Evolutionary conservation across 2,888 invertebrate genomes (phyloP), one percentile per base, ranked within the genome.

Genomic region (Pristionchus maxplancki): DNA sequence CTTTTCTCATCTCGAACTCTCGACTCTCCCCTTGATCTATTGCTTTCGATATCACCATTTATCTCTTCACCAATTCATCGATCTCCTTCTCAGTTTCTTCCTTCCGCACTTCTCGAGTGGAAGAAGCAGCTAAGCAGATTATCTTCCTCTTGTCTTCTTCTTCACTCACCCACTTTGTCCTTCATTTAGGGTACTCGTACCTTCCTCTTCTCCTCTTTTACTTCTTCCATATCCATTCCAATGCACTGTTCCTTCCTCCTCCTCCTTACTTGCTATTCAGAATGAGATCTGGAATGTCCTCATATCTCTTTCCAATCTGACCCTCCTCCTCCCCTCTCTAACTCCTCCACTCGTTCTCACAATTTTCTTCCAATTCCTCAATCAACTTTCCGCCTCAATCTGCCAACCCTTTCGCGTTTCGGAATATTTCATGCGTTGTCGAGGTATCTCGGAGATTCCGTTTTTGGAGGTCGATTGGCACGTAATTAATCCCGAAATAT

Each of bases 111-210:
- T 71, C 37, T 62, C 40, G 31, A 85, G 71, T 50, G 71, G 62
- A 28, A 86, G 67, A 31, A 24, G 84, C 58, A 37, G 86, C 50
- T 87, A 87, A 87, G 50, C 86, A 87, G 86, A 87, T 87, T 87
- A 87, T 87, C 71, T 44, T 53, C 71, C 67, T 67, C 50, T 50
- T 87, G 58, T 87, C 86, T 71, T 64, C 85, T 62, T 58, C 64
- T 85, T 85, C 64, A 9, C 64, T 64, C 40, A 37, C 37, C 84
- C 86, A 87, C 86, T 87, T 87, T 71, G 86, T 87, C 71, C 86
- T 87, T 53, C 86, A 87, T 87, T 87, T 87, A 50, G 34, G 62
- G 17, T 40, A 40, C 28, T 40, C 64, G 40, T 85, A 62, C 85
- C 48, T 64, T 85, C 85, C 40, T 20, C 50, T 17, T 34, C 81